These are phyloP conservation scores for Rapana venosa DNA, from an alignment of 2,888 invertebrate genomes.

Conservation along the genomic window DNA sequence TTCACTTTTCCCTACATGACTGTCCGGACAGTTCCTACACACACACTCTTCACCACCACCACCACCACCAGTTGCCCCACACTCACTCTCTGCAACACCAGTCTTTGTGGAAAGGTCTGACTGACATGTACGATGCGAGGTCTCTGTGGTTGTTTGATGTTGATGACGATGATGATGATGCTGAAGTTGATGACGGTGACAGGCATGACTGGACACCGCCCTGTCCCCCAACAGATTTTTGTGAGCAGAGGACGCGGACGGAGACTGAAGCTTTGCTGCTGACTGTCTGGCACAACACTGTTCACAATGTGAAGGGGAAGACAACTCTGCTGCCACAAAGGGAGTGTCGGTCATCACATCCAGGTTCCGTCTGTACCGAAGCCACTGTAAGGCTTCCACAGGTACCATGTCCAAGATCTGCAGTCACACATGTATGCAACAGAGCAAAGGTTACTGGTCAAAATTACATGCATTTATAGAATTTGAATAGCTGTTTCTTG, in stretches of 20 bases:
- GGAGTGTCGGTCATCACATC: neutral
- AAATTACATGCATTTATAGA: too few relatives aligned
- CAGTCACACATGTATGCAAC: too few relatives aligned
- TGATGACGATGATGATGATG: neutral
- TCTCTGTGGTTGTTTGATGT: neutral
- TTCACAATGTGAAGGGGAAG: neutral
- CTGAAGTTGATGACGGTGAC: too few relatives aligned
- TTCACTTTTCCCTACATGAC: neutral
- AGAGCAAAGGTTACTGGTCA: too few relatives aligned
- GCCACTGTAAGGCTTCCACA: slow-evolving; percentile 45
- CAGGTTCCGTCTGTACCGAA: slow-evolving; percentile 41
- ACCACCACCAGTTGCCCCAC: neutral
- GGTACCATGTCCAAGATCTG: slow-evolving; percentile 53
- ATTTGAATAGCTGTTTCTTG: too few relatives aligned
- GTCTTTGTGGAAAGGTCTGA: neutral
- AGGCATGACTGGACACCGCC: neutral
- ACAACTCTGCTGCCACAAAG: neutral
- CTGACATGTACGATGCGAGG: neutral
- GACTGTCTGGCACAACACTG: neutral
- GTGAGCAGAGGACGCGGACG: neutral
- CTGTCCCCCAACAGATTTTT: neutral
- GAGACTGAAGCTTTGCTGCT: neutral
- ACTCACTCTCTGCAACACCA: neutral
- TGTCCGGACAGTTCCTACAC: neutral
- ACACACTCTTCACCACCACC: neutral